Base-by-base conservation (phyloP, 2,888 invertebrate genomes). In the Sthenelais limicola region DNA sequence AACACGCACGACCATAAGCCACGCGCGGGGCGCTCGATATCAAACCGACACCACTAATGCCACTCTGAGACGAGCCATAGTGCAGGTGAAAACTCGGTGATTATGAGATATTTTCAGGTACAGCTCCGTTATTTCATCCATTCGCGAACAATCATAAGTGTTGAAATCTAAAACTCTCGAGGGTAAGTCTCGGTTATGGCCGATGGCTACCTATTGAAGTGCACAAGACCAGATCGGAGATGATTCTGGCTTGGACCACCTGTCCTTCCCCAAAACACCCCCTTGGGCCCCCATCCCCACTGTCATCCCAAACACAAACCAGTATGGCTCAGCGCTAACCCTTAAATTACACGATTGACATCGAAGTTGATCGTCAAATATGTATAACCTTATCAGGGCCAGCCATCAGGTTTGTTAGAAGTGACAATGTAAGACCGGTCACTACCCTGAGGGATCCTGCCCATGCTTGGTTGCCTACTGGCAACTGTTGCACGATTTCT, bases 101-200 rank as follows among this genome's bases (percentile, higher is more conserved):
- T 62, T 62, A 28, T 62, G 38, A 24, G 62, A 7, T 28, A 18
- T 43, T 15, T 35, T 56, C 32, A 43, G 18, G n/a, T n/a, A 43
- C 43, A 9, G 12, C 43, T 43, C 52, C 52, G 52, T 52, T 52
- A 56, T 32, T 1, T 30, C 28, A 52, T 15, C n/a, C 24, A 32
- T 12, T 15, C 56, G 32, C 62, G 51, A 24, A 5, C 51, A 12
- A 62, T 24, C 1, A 62, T 21, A 62, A 62, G 62, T 62, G 62
- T 62, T 35, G 62, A 62, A 62, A 62, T 62, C 35, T 62, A 62
- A 62, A 62, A 62, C 62, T 62, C 62, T 62, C 62, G 18, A 35
- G 62, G 38, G 56, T 24, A 15, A n/a, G 21, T 26, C 28, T 24
- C 30, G 52, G 30, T 30, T 33, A 32, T 3, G 56, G 38, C 24